These are phyloP conservation scores for Hyles euphorbiae DNA, from an alignment of 1,140 invertebrate species.

Conservation along the genomic window DNA sequence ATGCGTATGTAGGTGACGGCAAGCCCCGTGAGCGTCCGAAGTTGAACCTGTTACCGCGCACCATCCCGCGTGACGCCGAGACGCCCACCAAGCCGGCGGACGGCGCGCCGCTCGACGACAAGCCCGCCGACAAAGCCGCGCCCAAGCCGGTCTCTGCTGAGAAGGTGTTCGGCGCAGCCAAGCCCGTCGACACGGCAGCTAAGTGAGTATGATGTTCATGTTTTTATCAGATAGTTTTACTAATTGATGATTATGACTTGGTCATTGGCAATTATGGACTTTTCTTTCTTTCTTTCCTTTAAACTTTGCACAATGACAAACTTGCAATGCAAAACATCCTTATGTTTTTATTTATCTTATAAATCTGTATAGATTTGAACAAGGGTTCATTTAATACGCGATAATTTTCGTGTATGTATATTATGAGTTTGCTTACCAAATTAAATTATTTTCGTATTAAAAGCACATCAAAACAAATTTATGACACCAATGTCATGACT, in stretches of 20 bases:
- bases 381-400: too few relatives aligned
- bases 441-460: neutral
- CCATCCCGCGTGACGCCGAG: slow-evolving; percentile 78
- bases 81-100: slow-evolving; percentile 42
- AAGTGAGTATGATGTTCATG: slow-evolving; percentile 38
- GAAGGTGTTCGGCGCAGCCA: slow-evolving; percentile 93
- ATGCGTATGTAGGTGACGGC: slow-evolving; percentile 21
- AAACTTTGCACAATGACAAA: too few relatives aligned
- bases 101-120: slow-evolving; percentile 36
- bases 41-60: slow-evolving; percentile 83
- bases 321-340: too few relatives aligned
- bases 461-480: slow-evolving; percentile 36
- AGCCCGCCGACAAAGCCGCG: slow-evolving; percentile 35
- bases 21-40: slow-evolving; percentile 80
- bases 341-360: too few relatives aligned
- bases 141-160: slow-evolving; percentile 75
- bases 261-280: too few relatives aligned
- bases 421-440: neutral
- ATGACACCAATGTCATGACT: slow-evolving; percentile 25
- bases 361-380: too few relatives aligned
- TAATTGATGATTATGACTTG: too few relatives aligned
- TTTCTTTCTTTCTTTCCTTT: too few relatives aligned
- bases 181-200: slow-evolving; percentile 94
- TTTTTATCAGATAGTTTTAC: neutral
- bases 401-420: too few relatives aligned